Percentiles rank a stretch among this genome's conserved stretches.
Conservation (phyloP, 2,888 invertebrate genomes). For the Dorcus hopei region DNA sequence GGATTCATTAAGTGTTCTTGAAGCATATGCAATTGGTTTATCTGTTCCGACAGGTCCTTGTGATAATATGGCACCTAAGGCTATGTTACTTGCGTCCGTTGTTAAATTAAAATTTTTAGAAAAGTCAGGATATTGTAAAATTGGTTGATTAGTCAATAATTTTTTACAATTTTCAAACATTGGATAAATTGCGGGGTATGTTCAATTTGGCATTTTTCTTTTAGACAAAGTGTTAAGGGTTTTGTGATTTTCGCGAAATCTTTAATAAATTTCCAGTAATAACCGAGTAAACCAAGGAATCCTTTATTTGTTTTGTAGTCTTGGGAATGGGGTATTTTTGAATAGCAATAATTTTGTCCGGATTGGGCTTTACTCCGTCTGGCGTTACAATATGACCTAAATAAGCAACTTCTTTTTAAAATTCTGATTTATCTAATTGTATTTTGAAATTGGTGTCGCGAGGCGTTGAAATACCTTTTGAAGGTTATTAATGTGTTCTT, state of each 20-base stretch:
- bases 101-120: conserved; percentile 13
- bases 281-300: conserved; percentile 11
- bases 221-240: conserved; percentile 16
- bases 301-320: conserved; percentile 11
- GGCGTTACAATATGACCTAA: conserved; percentile 13
- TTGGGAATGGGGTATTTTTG: conserved; percentile 12
- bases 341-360: conserved; percentile 9
- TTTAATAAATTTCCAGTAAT: conserved; percentile 12
- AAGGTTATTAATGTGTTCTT: neutral
- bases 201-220: conserved; percentile 13
- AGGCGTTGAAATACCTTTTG: conserved; percentile 4
- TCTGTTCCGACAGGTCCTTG: conserved; percentile 4
- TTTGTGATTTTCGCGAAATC: conserved; percentile 20
- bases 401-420: conserved; percentile 7
- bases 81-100: conserved; percentile 13
- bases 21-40: conserved; percentile 7
- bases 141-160: conserved; percentile 15
- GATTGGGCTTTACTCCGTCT: conserved; percentile 16
- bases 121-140: conserved; percentile 16
- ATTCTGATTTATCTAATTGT: neutral
- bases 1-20: conserved; percentile 11
- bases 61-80: conserved; percentile 9
- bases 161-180: conserved; percentile 12
- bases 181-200: conserved; percentile 9
- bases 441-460: neutral